phyloP scores from a whole-genome alignment of 2,888 invertebrate genomes.

The Proisotoma minuta region DNA sequence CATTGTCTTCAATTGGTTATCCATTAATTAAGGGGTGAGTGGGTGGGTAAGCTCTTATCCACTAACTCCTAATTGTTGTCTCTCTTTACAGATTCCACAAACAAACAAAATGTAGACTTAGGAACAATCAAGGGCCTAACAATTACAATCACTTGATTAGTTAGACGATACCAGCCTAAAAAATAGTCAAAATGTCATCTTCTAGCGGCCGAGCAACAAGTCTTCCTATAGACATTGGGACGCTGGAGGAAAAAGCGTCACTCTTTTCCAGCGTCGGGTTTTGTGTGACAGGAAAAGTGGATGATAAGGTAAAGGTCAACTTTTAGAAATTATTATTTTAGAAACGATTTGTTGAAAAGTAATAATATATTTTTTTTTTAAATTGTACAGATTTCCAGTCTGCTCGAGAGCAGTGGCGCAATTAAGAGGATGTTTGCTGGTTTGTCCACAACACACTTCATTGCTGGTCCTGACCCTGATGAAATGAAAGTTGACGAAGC shows the following conservation, averaged over 20 bases:
- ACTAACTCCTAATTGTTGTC: too few species aligned
- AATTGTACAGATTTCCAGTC: constrained; percentile 63
- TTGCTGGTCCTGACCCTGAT: constrained; percentile 77
- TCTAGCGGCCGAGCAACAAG: too few species aligned
- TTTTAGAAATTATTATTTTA: background rate
- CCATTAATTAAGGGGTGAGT: too few species aligned
- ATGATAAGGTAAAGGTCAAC: constrained; percentile 32
- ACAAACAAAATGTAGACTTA: too few species aligned
- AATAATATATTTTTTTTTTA: background rate
- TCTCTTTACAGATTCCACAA: too few species aligned
- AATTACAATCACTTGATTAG: too few species aligned
- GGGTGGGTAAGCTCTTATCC: too few species aligned
- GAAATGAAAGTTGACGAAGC: constrained; percentile 85
- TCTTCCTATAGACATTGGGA: constrained; percentile 22
- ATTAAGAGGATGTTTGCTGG: constrained; percentile 82
- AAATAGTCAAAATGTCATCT: too few species aligned
- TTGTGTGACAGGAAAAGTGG: constrained; percentile 37
- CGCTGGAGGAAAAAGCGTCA: constrained; percentile 20
- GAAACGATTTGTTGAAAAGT: constrained; percentile 1
- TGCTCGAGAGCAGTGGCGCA: constrained; percentile 80
- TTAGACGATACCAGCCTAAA: too few species aligned
- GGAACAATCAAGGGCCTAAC: too few species aligned
- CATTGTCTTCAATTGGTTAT: too few species aligned
- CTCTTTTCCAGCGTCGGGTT: constrained; percentile 38
- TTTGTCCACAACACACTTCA: constrained; percentile 86